phyloP scores from a whole-genome alignment of 2,113 vertebrate genomes.

The Pseudolaguvia tuberculata region DNA sequence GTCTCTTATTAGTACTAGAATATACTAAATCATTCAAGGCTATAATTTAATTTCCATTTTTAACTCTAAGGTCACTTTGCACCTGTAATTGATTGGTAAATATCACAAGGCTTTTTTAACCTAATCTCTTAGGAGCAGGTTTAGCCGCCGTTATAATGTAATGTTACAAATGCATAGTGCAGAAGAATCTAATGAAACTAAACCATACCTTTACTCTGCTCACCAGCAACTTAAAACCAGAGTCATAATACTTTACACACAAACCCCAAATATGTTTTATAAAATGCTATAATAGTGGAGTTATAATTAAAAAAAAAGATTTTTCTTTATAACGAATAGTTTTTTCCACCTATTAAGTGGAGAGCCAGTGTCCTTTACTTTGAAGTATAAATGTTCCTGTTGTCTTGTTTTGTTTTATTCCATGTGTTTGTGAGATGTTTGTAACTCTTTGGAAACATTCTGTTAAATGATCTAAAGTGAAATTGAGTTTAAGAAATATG shows the following conservation, averaged over 20 bases:
- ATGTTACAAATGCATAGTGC: too few relatives aligned
- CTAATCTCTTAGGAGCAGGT: too few relatives aligned
- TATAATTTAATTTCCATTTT: background rate
- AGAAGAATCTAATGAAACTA: too few relatives aligned
- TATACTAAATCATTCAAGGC: background rate
- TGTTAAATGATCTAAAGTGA: background rate
- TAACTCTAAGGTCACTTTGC: background rate
- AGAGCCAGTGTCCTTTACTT: background rate
- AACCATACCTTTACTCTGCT: background rate
- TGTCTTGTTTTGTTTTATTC: background rate
- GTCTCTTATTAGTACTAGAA: background rate
- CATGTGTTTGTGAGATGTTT: slow-evolving; percentile 12
- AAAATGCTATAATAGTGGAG: background rate
- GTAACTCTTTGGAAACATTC: background rate
- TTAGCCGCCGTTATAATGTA: too few relatives aligned
- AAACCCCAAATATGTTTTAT: background rate
- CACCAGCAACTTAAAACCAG: background rate
- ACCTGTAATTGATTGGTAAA: background rate
- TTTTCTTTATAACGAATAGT: background rate
- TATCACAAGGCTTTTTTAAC: background rate
- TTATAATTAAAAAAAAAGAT: background rate
- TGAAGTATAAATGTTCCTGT: background rate
- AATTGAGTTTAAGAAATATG: background rate
- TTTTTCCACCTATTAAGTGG: background rate
- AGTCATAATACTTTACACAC: background rate